Evolutionary conservation across 2,113 vertebrate genomes (phyloP).

Genomic region (Crotalus viridis): DNA sequence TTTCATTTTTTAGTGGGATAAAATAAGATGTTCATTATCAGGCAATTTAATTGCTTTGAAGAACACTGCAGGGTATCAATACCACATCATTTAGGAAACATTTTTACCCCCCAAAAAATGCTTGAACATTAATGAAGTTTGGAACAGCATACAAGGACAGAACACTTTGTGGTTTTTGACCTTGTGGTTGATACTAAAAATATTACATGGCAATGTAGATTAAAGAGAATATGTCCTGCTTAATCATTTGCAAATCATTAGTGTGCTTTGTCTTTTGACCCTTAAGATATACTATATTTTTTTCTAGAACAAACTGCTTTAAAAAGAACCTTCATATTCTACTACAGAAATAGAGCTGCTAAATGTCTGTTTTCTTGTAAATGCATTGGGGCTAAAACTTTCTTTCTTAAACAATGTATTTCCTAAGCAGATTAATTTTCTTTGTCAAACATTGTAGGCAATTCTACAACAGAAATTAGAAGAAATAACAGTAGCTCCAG

Average conservation of each 20-base stretch:
- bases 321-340: constrained; percentile 1
- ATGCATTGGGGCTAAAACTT: background rate
- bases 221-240: constrained; percentile 30
- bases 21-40: background rate
- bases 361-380: background rate
- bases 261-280: constrained; percentile 1
- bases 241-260: constrained; percentile 24
- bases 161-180: constrained; percentile 19
- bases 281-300: constrained; percentile 24
- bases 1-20: background rate
- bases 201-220: constrained; percentile 15
- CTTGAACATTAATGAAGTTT: constrained; percentile 16
- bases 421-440: background rate
- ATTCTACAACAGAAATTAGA: background rate
- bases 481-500: background rate
- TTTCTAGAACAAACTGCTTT: background rate
- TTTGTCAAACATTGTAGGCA: background rate
- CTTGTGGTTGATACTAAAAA: constrained; percentile 29
- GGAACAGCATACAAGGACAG: background rate
- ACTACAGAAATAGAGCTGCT: background rate
- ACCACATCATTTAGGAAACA: background rate
- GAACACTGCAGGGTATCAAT: background rate
- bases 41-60: background rate
- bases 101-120: background rate
- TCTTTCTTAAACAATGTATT: background rate